Evolutionary conservation across 1,140 invertebrate species (phyloP).

Genomic region (Drosophila dunni): DNA sequence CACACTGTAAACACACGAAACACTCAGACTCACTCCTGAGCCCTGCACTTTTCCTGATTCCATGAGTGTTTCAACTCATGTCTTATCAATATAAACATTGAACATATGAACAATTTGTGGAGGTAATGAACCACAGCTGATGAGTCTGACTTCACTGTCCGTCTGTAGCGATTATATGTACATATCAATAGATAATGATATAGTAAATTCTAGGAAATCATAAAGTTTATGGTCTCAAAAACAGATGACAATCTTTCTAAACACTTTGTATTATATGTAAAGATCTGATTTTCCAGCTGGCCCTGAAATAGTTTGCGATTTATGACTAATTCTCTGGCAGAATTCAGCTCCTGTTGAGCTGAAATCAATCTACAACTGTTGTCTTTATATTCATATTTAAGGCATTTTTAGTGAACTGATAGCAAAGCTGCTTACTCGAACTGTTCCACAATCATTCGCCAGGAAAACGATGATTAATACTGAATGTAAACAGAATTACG

Average conservation of each 20-base stretch:
- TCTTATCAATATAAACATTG: neutral
- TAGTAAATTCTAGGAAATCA: neutral
- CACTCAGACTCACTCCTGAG: neutral
- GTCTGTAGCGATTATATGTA: neutral
- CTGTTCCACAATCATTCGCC: neutral
- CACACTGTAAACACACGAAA: neutral
- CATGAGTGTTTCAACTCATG: neutral
- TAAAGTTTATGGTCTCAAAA: neutral
- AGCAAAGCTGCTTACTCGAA: neutral
- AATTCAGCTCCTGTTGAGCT: neutral
- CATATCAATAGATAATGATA: neutral
- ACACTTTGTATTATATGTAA: neutral
- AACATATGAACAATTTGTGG: neutral
- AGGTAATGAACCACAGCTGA: neutral
- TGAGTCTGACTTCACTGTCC: neutral
- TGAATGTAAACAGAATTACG: neutral
- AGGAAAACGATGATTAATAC: neutral
- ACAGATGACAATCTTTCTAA: neutral
- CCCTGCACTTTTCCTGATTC: neutral
- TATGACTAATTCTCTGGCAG: neutral
- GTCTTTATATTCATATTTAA: neutral
- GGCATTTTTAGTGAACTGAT: neutral
- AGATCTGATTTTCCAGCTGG: neutral
- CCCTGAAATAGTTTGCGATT: neutral
- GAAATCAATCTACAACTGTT: constrained; percentile 1